phyloP scores from a whole-genome alignment of 2,888 invertebrate genomes.

The Diarsia dahlii region DNA sequence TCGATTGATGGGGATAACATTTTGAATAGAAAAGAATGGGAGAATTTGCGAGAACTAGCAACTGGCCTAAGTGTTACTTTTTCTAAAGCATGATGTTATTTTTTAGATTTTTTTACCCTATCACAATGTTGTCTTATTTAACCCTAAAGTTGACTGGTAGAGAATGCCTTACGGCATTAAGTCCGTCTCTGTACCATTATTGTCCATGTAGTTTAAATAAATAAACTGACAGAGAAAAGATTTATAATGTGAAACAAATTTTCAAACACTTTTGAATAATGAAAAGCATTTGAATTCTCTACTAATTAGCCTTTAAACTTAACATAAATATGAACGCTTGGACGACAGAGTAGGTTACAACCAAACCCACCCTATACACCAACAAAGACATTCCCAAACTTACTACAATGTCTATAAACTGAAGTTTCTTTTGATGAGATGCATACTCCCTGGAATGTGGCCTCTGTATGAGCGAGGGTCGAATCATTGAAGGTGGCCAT shows the following conservation, averaged over 20 bases:
- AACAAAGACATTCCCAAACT: conserved; percentile 63
- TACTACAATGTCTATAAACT: conserved; percentile 53
- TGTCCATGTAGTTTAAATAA: no score
- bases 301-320: conserved; percentile 1
- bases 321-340: conserved; percentile 16
- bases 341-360: conserved; percentile 3
- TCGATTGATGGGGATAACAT: conserved; percentile 34
- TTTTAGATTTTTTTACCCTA: no score
- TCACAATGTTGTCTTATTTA: no score
- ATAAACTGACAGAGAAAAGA: not conserved
- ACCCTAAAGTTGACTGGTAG: no score
- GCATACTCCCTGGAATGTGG: conserved; percentile 62
- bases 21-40: not conserved
- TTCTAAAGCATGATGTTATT: no score
- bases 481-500: conserved; percentile 70
- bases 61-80: no score
- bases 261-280: no score
- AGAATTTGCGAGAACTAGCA: not conserved
- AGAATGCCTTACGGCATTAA: no score
- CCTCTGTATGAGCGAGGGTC: conserved; percentile 61
- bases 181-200: no score
- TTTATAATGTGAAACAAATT: not conserved
- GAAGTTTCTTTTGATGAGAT: conserved; percentile 67
- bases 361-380: conserved; percentile 49
- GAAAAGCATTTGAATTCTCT: not conserved